Evolutionary conservation across 2,797 vertebrate species (phyloP).

Genomic region (Poecilia gillii): DNA sequence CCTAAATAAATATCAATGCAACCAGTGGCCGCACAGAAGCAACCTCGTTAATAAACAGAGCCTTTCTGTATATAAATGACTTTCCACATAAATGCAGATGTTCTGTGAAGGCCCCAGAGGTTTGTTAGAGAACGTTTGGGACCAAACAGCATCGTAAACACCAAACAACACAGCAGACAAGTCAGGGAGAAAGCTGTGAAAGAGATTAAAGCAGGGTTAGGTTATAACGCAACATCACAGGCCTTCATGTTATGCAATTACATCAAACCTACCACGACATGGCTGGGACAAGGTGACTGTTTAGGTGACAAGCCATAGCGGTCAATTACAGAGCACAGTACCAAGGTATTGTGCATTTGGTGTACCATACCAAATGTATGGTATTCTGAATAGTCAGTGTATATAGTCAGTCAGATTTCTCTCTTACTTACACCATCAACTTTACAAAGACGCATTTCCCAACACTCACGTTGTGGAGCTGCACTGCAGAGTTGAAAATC

Average conservation of each 20-base stretch:
- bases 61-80: neutral
- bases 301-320: no score
- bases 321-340: no score
- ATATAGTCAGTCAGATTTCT: neutral
- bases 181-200: neutral
- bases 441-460: constrained; percentile 7
- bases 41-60: neutral
- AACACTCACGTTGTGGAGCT: neutral
- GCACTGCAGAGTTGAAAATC: neutral
- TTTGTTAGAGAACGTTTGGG: neutral
- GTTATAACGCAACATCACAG: neutral
- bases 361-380: no score
- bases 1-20: neutral
- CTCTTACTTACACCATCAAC: neutral
- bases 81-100: neutral
- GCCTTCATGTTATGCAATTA: no score
- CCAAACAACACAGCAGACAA: neutral
- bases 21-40: neutral
- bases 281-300: no score
- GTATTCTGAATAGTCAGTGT: no score
- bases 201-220: neutral
- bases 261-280: neutral
- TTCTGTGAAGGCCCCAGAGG: neutral
- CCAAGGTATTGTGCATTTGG: no score
- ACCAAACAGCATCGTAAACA: neutral